phyloP scores from a whole-genome alignment of 2,888 invertebrate genomes.

The Pseudoips prasinana region DNA sequence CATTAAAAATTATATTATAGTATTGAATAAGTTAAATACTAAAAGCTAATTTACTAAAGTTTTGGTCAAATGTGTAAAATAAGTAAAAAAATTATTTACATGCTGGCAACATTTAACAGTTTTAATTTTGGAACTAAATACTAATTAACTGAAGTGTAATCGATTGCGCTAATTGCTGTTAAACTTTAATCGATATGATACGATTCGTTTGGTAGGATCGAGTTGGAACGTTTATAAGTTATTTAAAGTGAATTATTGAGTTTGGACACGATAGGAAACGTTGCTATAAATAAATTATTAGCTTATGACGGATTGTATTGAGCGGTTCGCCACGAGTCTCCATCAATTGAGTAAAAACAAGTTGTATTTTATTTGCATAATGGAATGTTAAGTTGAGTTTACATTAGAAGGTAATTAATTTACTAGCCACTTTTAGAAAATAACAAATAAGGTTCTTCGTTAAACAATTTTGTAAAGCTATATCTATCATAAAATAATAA shows the following conservation, averaged over 20 bases:
- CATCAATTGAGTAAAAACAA: slow-evolving; percentile 15
- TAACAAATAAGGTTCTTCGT: too few species aligned
- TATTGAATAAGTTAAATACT: too few species aligned
- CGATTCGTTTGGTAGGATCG: slow-evolving; percentile 25
- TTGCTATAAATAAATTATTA: slow-evolving; percentile 19
- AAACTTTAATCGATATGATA: slow-evolving; percentile 25
- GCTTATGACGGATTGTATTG: slow-evolving; percentile 16
- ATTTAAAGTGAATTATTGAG: slow-evolving; percentile 29
- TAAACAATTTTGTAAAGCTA: too few species aligned
- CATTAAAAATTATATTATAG: too few species aligned
- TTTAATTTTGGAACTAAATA: slow-evolving; percentile 16
- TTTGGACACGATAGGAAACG: slow-evolving; percentile 25
- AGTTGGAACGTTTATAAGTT: slow-evolving; percentile 23
- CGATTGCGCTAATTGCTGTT: slow-evolving; percentile 27
- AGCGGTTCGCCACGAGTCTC: slow-evolving; percentile 6
- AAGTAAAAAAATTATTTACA: too few species aligned
- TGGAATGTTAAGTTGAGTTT: slow-evolving; percentile 47
- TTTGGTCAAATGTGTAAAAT: too few species aligned
- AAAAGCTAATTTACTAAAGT: too few species aligned
- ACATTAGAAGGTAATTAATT: too few species aligned
- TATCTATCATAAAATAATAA: too few species aligned
- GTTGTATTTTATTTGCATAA: slow-evolving; percentile 15
- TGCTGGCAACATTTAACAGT: too few species aligned
- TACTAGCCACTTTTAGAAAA: too few species aligned
- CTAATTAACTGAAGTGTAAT: slow-evolving; percentile 12